Evolutionary conservation across 2,888 invertebrate species (phyloP), one percentile per base, ranked within the genome.

Genomic region (Brenthis daphne): DNA sequence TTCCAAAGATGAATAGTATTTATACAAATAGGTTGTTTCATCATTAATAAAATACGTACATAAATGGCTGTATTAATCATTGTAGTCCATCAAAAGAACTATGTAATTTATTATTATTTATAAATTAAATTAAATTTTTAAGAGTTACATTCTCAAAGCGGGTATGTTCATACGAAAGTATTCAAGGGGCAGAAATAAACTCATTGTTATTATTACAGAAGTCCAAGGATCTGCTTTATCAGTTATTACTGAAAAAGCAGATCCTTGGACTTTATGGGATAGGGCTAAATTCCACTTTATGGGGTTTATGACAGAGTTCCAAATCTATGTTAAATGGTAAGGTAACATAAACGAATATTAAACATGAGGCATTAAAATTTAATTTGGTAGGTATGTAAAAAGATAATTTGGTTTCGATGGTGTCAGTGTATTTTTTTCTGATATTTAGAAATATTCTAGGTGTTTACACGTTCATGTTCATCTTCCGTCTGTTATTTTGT

Each of bases 121-220:
- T 29, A 29, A 3, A 24, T 56, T 33, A n/a, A 16, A 37, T 37
- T 2, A 33, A 56, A 57, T 57, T 37, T 37, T 33, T 12, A 57
- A 57, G 37, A 37, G 16, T 12, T 37, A 11, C 6, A n/a, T 57
- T 57, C 37, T 57, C 14, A 51, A 14, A 50, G 50, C 16, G n/a
- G 1, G 16, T 51, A 6, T 33, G 29, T 57, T 33, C 24, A 65
- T 29, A 20, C 14, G 13, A 11, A 8, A 20, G 20, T 43, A 16
- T 13, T 51, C n/a, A 29, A 53, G 14, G 14, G 37, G 8, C 37
- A 57, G 43, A 65, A 57, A 48, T 69, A 74, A 79, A 80, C 73
- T 74, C 75, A 77, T 81, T 78, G 80, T 82, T 86, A 82, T 85
- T 83, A 83, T 85, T 85, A 83, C 86, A 85, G 86, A 84, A 77